Evolutionary conservation across 2,888 invertebrate genomes (phyloP).

Genomic region (Troglohyphantes excavatus): DNA sequence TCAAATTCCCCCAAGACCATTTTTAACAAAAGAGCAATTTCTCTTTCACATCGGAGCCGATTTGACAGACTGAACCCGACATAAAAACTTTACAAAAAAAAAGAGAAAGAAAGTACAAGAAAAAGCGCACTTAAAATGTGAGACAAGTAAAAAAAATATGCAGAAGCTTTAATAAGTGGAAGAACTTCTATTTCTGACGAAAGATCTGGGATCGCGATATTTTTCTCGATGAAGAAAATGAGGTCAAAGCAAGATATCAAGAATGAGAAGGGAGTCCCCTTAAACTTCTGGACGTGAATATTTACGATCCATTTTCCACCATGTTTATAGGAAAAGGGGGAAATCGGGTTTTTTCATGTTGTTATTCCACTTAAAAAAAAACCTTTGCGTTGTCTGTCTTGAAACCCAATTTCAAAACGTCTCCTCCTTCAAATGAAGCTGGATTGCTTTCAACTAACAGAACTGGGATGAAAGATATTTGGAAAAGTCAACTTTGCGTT

Average conservation of each 20-base stretch:
- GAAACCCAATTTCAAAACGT: slow-evolving; percentile 32
- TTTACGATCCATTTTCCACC: slow-evolving; percentile 70
- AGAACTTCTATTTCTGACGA: slow-evolving; percentile 16
- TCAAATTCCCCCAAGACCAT: neutral
- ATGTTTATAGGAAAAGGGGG: slow-evolving; percentile 48
- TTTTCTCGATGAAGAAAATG: slow-evolving; percentile 44
- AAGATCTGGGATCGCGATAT: slow-evolving; percentile 50
- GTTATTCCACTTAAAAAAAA: slow-evolving; percentile 26
- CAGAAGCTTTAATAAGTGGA: slow-evolving; percentile 53
- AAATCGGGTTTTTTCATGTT: slow-evolving; percentile 15
- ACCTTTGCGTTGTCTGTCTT: neutral
- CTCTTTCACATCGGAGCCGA: slow-evolving; percentile 30
- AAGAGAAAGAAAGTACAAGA: neutral
- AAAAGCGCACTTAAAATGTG: slow-evolving; percentile 27
- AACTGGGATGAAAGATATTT: slow-evolving; percentile 41
- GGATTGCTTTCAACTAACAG: slow-evolving; percentile 52
- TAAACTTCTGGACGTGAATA: slow-evolving; percentile 58
- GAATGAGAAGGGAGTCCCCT: neutral
- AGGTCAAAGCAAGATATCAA: slow-evolving; percentile 46
- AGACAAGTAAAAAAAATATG: neutral
- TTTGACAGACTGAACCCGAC: slow-evolving; percentile 30
- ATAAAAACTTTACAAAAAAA: neutral
- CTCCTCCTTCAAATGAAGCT: slow-evolving; percentile 65
- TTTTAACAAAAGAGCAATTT: slow-evolving; percentile 37
- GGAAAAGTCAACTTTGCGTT: slow-evolving; percentile 12